A percentile compares a stretch with the other conserved stretches of the same genome.
These are phyloP conservation scores for Drosophila grimshawi DNA, from an alignment of 1,140 invertebrate species.

Conservation along the genomic window DNA sequence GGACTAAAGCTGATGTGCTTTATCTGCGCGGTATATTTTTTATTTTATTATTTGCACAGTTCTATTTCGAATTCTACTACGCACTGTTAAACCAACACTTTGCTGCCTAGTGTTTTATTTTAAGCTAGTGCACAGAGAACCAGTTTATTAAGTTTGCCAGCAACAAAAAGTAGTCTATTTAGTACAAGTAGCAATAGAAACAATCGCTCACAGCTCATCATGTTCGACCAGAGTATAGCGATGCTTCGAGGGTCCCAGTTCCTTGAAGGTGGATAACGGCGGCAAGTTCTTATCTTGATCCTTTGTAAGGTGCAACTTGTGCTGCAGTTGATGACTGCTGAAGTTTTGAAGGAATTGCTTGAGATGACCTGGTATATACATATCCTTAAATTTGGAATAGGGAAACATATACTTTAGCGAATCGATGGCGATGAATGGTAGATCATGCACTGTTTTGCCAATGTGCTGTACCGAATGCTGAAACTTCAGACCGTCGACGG, in stretches of 20 bases:
- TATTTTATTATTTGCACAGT: too few relatives aligned
- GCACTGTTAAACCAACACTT: not conserved
- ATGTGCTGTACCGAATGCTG: slow-evolving; percentile 51
- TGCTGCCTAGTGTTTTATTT: slow-evolving; percentile 36
- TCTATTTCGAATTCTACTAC: too few relatives aligned
- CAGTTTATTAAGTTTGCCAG: slow-evolving; percentile 59
- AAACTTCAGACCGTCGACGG: slow-evolving; percentile 48
- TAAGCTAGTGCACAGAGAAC: slow-evolving; percentile 17
- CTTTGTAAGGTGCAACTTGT: not conserved
- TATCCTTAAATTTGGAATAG: slow-evolving; percentile 37
- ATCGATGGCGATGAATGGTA: slow-evolving; percentile 65
- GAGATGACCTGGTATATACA: slow-evolving; percentile 51
- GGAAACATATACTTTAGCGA: slow-evolving; percentile 50
- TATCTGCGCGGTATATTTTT: too few relatives aligned
- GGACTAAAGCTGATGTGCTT: too few relatives aligned
- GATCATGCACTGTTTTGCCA: slow-evolving; percentile 29
- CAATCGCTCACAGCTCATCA: slow-evolving; percentile 62
- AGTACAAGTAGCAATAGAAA: slow-evolving; percentile 31
- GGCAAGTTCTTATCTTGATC: not conserved
- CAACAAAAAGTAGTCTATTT: slow-evolving; percentile 63
- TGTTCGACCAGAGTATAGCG: slow-evolving; percentile 61
- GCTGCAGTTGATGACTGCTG: not conserved
- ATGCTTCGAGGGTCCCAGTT: slow-evolving; percentile 63
- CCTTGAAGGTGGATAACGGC: slow-evolving; percentile 51
- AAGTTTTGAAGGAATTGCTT: slow-evolving; percentile 44